phyloP scores from a whole-genome alignment of 2,113 vertebrate species.

The Haemorhous mexicanus region DNA sequence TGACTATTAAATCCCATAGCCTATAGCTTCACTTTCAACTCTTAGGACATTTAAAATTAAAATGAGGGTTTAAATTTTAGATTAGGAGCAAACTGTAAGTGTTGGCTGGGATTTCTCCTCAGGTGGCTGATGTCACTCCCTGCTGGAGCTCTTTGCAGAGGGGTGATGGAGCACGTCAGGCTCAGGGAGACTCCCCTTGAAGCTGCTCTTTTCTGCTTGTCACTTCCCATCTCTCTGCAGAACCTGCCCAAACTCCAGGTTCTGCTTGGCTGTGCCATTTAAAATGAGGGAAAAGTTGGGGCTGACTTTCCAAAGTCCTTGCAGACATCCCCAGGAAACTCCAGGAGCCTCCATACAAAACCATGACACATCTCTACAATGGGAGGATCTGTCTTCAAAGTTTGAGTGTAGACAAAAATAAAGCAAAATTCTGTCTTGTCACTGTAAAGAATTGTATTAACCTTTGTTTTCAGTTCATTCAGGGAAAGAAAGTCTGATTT shows the following conservation, averaged over 20 bases:
- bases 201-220: background rate
- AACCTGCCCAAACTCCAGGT: background rate
- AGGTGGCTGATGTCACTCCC: background rate
- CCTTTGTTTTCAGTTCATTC: background rate
- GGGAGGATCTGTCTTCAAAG: background rate
- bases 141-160: background rate
- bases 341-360: background rate
- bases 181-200: background rate
- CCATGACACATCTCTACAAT: background rate
- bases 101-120: background rate
- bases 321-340: background rate
- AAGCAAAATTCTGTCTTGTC: background rate
- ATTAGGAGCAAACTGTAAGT: background rate
- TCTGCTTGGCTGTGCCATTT: background rate
- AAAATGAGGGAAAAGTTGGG: background rate
- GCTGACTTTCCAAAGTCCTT: constrained; percentile 4
- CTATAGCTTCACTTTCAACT: background rate
- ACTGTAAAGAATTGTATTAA: background rate
- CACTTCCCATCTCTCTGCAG: background rate
- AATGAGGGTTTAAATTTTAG: background rate
- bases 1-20: background rate
- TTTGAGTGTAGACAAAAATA: background rate
- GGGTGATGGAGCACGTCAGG: background rate
- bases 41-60: background rate
- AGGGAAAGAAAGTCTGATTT: background rate